These are phyloP conservation scores for Apostichopus californicus DNA, from an alignment of 35 echinoderm and acorn worm genomes.

Conservation along the genomic window DNA sequence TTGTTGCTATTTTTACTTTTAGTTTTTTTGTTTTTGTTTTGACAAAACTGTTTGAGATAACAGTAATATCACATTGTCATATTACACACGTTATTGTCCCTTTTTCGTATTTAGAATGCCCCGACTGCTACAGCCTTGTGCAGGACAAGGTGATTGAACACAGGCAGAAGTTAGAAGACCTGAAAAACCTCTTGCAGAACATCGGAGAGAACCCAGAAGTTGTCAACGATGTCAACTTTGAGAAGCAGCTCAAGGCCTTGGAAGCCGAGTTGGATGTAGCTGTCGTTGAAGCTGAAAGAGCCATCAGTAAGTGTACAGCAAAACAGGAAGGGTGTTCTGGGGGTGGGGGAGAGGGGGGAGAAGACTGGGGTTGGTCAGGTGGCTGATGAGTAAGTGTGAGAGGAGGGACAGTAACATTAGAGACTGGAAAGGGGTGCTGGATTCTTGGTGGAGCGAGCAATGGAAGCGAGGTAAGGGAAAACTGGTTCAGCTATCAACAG, in stretches of 20 bases:
- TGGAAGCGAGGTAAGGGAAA: too few species aligned
- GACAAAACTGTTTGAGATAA: too few species aligned
- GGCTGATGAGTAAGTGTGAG: not conserved
- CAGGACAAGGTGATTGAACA: conserved; percentile 84
- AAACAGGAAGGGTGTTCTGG: not conserved
- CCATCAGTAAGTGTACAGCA: conserved; percentile 38
- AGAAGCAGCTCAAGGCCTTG: conserved; percentile 68
- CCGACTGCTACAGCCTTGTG: conserved; percentile 92
- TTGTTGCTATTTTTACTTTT: too few species aligned
- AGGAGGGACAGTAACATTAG: not conserved
- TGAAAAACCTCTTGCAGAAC: conserved; percentile 64
- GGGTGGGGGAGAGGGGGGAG: not conserved
- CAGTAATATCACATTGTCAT: too few species aligned
- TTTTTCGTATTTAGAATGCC: conserved; percentile 67
- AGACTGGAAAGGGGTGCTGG: too few species aligned
- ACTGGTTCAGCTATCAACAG: too few species aligned
- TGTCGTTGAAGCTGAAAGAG: conserved; percentile 51
- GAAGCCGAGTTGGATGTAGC: conserved; percentile 63
- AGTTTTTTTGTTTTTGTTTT: too few species aligned
- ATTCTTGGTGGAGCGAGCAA: too few species aligned
- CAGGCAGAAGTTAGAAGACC: conserved; percentile 63
- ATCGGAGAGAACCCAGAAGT: conserved; percentile 63
- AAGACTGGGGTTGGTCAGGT: not conserved
- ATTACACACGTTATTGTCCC: not conserved
- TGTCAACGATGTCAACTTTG: conserved; percentile 90